A percentile compares a stretch with the other conserved stretches of the same genome.
Conservation (phyloP, 1,140 invertebrate genomes). For the Drosophila yakuba region DNA sequence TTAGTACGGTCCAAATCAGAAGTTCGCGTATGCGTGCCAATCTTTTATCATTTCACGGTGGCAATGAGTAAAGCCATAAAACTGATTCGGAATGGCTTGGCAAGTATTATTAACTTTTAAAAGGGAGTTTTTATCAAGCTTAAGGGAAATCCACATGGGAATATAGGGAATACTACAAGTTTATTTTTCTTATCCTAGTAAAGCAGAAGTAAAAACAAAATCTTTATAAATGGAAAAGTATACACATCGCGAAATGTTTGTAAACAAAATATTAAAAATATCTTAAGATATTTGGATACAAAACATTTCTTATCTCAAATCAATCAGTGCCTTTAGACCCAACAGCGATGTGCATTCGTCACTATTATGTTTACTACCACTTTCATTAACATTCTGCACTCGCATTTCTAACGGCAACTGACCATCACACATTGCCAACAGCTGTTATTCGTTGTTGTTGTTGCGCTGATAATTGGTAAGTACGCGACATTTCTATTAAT, state of each 20-base stretch:
- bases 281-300: not conserved
- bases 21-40: constrained; percentile 32
- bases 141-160: not conserved
- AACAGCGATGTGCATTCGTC: constrained; percentile 18
- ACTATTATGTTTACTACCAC: not conserved
- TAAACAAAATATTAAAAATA: not conserved
- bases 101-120: not conserved
- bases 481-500: constrained; percentile 43
- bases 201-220: no score
- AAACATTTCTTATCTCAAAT: not conserved
- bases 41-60: constrained; percentile 11
- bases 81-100: constrained; percentile 10
- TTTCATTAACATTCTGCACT: constrained; percentile 29
- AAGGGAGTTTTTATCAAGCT: not conserved
- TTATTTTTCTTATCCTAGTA: no score
- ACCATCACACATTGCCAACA: constrained; percentile 61
- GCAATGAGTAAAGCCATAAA: constrained; percentile 10
- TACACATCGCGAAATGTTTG: not conserved
- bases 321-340: not conserved
- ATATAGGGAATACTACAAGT: not conserved
- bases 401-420: constrained; percentile 36
- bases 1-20: constrained; percentile 21
- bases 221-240: not conserved
- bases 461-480: constrained; percentile 21
- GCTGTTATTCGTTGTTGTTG: constrained; percentile 44